Base-by-base conservation (phyloP, 2,113 vertebrate species). In the Tautogolabrus adspersus region DNA sequence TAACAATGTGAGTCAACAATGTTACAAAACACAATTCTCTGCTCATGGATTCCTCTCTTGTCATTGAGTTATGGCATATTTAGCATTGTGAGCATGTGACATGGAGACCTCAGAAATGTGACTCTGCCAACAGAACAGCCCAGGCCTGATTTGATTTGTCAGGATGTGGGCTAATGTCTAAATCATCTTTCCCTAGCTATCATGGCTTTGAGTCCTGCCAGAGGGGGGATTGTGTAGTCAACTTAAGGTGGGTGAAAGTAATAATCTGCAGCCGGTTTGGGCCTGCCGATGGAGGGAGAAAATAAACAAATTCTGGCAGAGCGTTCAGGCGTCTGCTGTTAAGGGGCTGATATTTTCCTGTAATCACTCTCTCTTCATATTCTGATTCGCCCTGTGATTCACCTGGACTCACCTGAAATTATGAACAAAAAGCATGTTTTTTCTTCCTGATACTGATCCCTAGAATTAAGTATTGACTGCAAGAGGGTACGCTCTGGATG, bases 181-280 rank as follows among this genome's bases (percentile, higher is more conserved):
- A 90, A 90, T 83, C 85, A 82, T 86, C 84, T 86, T 92, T 89
- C 63, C 47, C 77, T 19, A n/a, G 9, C 66, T 46, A 56, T 30
- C 57, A 30, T 26, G 70, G 74, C 61, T 60, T 0, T 21, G 60
- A 67, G 63, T 58, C 69, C 77, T 80, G 83, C 81, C 84, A 77
- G 63, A 75, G 77, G 67, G 16, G 49, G 75, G 75, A 88, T 70
- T 83, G 77, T 76, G 72, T 15, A 38, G 65, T 34, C 66, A 66
- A 64, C 66, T 58, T 49, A 67, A 84, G 82, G 82, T 83, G 76
- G 78, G 66, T 76, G 62, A 86, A 76, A 79, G 80, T 83, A 65
- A 84, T 76, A 69, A 77, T 86, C 87, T 83, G 75, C 85, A 80
- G 75, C 59, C 52, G 61, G 72, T 72, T n/a, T 15, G 26, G 73